Evolutionary conservation across 2,888 invertebrate species (phyloP), one percentile per base, ranked within the genome.

Genomic region (Spodoptera littoralis): DNA sequence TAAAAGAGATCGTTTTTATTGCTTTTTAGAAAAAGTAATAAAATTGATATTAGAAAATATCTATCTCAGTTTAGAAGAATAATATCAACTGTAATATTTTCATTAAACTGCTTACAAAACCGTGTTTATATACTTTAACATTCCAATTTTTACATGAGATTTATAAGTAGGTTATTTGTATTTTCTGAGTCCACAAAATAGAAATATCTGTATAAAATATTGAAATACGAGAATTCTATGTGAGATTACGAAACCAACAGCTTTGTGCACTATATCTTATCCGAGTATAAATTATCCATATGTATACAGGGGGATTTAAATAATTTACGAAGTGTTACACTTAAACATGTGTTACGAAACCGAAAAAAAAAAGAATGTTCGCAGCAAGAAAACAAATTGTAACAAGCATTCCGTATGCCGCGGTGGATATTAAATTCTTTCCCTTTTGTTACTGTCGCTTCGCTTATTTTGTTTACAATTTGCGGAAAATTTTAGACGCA

Each of bases 361-460:
- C 80, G 36, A 36, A 36, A 83, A 83, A 88, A 18, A 87, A 88
- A 87, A 86, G 81, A 88, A 89, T 90, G 86, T 88, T 86, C 77
- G 82, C 77, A 81, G 79, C 80, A 90, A 89, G 90, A 88, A 91
- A 90, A 92, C 90, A 92, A 92, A 92, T 91, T 89, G 89, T 86
- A 85, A 86, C 88, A 86, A 87, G 86, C 85, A 85, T 86, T 86
- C 88, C 87, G 84, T 88, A 84, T 86, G 83, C 86, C 88, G 83
- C 84, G 84, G 87, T 88, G 89, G 90, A 92, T 92, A 92, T 92
- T 92, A 92, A 92, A 92, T 92, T 92, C 90, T 92, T 91, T 85
- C 88, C 84, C 86, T 88, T 87, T 89, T 87, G 89, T 89, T 85
- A 83, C 83, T 85, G 86, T 87, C 87, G 84, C 84, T 84, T 82